Base-by-base conservation (phyloP, 1,140 invertebrate species). In the Ylistrum balloti region DNA sequence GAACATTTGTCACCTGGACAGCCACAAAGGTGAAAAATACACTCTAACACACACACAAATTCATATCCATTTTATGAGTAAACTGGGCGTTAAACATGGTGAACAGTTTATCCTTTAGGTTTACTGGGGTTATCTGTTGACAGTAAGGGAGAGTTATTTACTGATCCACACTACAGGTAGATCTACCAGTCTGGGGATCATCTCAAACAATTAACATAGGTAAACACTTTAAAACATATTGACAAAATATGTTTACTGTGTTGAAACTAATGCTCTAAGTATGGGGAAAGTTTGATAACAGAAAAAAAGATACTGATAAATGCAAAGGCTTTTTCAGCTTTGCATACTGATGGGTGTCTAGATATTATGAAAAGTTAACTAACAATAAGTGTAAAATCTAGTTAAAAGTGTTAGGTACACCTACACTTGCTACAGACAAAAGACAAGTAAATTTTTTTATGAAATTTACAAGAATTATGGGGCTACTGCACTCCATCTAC, bases 11-110 rank as follows among this genome's bases (percentile, higher is more conserved):
- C 56, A 74, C 56, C 56, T 74, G 56, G 56, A 74, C n/a, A 17
- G 56, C 56, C 56, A 74, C 56, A 74, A 74, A 74, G 56, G 56
- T 74, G 56, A 74, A 74, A 74, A 74, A 74, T 74, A 74, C 56
- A 74, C 56, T 74, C 56, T 74, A 74, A 74, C 56, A 74, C 22
- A 74, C 56, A 28, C 56, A 74, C 22, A 74, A 74, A 74, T 74
- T 74, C 56, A 74, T 74, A 74, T 74, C 56, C 56, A 74, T 74
- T 74, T 74, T 74, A 74, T 74, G 9, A 74, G 56, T 74, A 74
- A 74, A 74, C 56, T 74, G 56, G 56, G 56, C 56, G 56, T 74
- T 74, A 74, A 74, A 74, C 56, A 74, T 1, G 17, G 56, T 74
- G 56, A 28, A 74, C 56, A 5, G 56, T 74, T 74, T 22, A 74